Conservation (phyloP, 2,113 vertebrate species). For the Aramus guarauna region DNA sequence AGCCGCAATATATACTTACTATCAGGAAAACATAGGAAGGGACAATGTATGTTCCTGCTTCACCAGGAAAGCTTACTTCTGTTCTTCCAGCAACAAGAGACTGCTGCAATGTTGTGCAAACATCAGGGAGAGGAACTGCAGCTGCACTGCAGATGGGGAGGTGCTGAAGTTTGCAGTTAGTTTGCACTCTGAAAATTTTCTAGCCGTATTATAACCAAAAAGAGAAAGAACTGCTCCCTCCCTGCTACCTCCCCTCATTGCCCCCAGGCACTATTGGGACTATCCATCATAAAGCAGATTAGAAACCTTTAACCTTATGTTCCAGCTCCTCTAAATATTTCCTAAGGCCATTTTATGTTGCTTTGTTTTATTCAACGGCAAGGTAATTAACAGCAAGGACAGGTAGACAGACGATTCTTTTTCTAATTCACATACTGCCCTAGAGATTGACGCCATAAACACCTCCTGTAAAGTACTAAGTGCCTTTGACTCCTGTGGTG, state of each 20-base stretch:
- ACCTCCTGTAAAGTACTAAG: not conserved
- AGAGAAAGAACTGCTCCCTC: not conserved
- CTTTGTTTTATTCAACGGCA: not conserved
- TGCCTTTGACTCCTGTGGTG: not conserved
- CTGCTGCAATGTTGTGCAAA: not conserved
- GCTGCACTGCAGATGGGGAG: not conserved
- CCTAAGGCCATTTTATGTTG: conserved; percentile 18
- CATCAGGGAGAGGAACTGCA: not conserved
- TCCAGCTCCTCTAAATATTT: conserved; percentile 1
- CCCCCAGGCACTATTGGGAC: not conserved
- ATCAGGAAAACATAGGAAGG: not conserved
- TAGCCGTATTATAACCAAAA: not conserved
- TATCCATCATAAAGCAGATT: not conserved
- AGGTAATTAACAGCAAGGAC: conserved; percentile 49
- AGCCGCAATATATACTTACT: not conserved
- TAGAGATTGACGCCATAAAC: not conserved
- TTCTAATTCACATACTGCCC: not conserved
- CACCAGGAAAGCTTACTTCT: not conserved
- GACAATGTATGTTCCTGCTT: not conserved
- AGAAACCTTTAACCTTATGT: conserved; percentile 35
- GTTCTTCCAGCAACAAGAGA: not conserved
- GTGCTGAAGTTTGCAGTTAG: not conserved
- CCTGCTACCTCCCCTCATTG: accelerated
- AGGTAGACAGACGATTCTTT: not conserved
- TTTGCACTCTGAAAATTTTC: not conserved